These are phyloP conservation scores for Pandion haliaetus DNA, from an alignment of 2,113 vertebrate genomes.

Conservation along the genomic window DNA sequence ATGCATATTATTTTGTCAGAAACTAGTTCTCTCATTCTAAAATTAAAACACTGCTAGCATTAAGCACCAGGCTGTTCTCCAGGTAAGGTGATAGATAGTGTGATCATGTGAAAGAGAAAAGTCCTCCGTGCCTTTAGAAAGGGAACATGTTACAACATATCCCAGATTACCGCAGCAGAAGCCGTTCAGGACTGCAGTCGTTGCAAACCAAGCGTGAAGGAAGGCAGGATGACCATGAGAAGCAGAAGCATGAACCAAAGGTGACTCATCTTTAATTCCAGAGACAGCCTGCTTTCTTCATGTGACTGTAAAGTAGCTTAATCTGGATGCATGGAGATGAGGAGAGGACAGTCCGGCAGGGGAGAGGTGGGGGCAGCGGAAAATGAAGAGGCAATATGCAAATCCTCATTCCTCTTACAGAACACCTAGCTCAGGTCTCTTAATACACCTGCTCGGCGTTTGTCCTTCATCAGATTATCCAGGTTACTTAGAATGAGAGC, in stretches of 20 bases:
- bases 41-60: not conserved
- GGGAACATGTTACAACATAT: not conserved
- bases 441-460: not conserved
- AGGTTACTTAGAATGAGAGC: not conserved
- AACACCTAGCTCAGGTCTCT: not conserved
- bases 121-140: not conserved
- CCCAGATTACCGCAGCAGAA: not conserved
- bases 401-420: not conserved
- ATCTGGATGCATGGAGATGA: not conserved
- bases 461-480: not conserved
- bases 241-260: not conserved
- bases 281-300: not conserved
- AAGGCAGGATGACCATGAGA: not conserved
- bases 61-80: not conserved
- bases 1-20: not conserved
- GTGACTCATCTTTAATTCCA: not conserved
- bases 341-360: not conserved
- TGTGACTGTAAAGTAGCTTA: not conserved
- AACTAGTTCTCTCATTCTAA: not conserved
- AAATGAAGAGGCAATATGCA: not conserved
- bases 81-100: not conserved
- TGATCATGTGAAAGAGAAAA: not conserved
- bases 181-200: not conserved
- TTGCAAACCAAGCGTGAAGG: not conserved
- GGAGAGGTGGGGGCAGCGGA: not conserved